Percentiles rank a stretch among this genome's conserved stretches.
Conservation (phyloP, 1,140 invertebrate genomes). For the Anastrepha ludens region DNA sequence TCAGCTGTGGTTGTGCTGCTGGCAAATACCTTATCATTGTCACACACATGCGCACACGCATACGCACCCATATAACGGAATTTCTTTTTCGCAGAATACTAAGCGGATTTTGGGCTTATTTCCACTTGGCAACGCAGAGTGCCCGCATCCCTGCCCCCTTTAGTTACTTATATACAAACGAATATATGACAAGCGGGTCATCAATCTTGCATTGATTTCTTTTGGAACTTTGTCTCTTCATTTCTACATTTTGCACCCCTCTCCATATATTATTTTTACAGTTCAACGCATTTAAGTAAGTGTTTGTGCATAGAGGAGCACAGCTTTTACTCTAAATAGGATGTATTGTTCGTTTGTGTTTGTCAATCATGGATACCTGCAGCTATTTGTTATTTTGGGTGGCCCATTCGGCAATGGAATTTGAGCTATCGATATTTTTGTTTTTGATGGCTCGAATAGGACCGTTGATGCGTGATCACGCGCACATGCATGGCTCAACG, state of each 20-base stretch:
- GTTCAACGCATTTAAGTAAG: neutral
- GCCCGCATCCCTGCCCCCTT: neutral
- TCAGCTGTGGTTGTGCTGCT: neutral
- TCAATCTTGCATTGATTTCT: slow-evolving; percentile 8
- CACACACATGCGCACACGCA: neutral
- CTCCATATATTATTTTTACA: neutral
- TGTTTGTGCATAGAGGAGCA: neutral
- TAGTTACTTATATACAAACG: too few relatives aligned
- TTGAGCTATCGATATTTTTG: too few relatives aligned
- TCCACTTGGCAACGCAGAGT: neutral
- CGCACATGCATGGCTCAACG: too few relatives aligned
- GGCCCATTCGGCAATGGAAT: too few relatives aligned
- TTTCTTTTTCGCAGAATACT: neutral
- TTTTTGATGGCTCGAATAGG: too few relatives aligned
- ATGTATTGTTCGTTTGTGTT: neutral
- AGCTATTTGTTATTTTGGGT: too few relatives aligned
- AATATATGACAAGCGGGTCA: neutral
- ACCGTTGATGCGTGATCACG: too few relatives aligned
- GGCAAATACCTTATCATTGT: neutral
- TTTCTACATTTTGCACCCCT: neutral
- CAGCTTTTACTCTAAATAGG: neutral
- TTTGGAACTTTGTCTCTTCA: neutral
- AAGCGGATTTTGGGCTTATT: neutral
- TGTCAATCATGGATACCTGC: neutral
- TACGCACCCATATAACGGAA: neutral